These are phyloP conservation scores for Sebastes reedi DNA, from an alignment of 2,797 vertebrate species.

Conservation along the genomic window DNA sequence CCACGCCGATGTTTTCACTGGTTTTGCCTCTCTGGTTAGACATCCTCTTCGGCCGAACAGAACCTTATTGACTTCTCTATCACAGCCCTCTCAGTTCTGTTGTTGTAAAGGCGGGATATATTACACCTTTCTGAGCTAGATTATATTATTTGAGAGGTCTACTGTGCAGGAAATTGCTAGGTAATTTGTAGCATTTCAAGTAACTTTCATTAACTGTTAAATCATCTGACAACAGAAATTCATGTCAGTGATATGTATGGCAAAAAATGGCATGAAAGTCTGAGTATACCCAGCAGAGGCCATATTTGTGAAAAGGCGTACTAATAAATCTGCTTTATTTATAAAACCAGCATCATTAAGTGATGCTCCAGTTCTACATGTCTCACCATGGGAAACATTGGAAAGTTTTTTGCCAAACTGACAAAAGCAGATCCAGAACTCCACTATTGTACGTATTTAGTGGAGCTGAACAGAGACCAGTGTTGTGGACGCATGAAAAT, in stretches of 20 bases:
- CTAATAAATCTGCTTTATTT: neutral
- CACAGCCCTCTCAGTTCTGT: neutral
- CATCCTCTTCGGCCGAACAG: neutral
- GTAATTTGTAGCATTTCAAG: neutral
- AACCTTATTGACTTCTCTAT: neutral
- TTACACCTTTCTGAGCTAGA: neutral
- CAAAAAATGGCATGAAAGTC: neutral
- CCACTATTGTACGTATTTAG: neutral
- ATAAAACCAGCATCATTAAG: neutral
- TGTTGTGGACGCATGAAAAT: constrained; percentile 15
- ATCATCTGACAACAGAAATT: neutral
- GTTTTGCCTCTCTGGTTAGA: neutral
- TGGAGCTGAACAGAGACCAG: neutral
- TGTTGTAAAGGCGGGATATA: neutral
- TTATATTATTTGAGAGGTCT: neutral
- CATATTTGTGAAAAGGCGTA: neutral
- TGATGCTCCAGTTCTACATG: neutral
- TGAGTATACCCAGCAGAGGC: neutral
- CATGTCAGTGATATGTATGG: neutral
- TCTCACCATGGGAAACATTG: neutral
- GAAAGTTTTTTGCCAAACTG: neutral
- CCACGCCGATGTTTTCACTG: neutral
- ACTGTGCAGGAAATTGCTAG: neutral
- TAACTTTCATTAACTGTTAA: neutral
- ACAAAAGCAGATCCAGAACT: neutral